A percentile compares a stretch with the other conserved stretches of the same genome.
Evolutionary conservation across 2,113 vertebrate genomes (phyloP).

Genomic region (Cygnus atratus): DNA sequence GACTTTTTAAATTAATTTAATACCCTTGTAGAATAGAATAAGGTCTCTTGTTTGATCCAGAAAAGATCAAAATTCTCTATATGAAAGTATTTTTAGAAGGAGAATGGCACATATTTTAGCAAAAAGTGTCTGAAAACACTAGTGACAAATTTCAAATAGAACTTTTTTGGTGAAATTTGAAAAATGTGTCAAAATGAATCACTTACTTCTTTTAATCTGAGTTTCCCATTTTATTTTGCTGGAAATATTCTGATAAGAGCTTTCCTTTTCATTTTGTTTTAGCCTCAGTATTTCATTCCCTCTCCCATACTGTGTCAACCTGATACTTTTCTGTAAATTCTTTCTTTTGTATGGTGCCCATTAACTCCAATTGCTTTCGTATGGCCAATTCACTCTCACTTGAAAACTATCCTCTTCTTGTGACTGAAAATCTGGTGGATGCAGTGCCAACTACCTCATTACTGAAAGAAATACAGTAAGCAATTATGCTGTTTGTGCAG

Average conservation of each 20-base stretch:
- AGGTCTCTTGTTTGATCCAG: background rate
- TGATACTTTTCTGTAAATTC: fast-evolving
- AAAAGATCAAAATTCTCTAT: background rate
- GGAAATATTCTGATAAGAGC: background rate
- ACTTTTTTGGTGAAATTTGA: background rate
- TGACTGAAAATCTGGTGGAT: background rate
- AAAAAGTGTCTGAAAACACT: background rate
- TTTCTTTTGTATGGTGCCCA: background rate
- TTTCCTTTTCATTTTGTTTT: background rate
- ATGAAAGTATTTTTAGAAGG: background rate
- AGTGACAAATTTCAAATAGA: background rate
- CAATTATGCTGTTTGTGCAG: fast-evolving
- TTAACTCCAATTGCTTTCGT: background rate
- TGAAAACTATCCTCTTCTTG: background rate
- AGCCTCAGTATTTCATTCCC: background rate
- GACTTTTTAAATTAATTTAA: background rate
- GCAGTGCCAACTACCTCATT: background rate
- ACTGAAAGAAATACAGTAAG: background rate
- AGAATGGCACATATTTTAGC: background rate
- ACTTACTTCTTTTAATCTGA: background rate
- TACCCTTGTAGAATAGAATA: background rate
- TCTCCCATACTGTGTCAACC: background rate
- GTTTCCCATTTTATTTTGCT: background rate
- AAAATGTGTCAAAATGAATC: background rate
- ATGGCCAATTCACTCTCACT: background rate